Evolutionary conservation across 2,888 invertebrate species (phyloP).

Genomic region (Hipparchia semele): DNA sequence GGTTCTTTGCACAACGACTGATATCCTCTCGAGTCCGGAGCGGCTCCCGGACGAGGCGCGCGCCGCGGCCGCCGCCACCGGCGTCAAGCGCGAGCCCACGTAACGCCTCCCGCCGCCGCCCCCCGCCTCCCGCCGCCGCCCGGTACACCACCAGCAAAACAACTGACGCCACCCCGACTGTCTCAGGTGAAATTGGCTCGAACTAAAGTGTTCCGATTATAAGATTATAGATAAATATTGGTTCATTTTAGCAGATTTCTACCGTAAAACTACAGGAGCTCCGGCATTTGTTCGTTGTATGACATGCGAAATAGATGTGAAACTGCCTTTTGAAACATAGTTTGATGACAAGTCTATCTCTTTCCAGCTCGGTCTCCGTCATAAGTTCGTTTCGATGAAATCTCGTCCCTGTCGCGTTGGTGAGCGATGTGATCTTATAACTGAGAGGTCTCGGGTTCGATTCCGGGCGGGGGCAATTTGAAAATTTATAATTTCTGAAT

Average conservation of each 20-base stretch:
- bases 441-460: too few species aligned
- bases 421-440: too few species aligned
- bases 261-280: too few species aligned
- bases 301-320: too few species aligned
- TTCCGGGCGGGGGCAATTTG: too few species aligned
- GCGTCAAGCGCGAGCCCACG: constrained; percentile 72
- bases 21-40: constrained; percentile 94
- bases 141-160: not conserved
- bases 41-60: constrained; percentile 95
- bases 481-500: too few species aligned
- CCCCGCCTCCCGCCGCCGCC: not conserved
- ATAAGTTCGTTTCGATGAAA: too few species aligned
- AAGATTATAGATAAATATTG: not conserved
- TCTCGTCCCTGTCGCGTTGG: too few species aligned
- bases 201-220: not conserved
- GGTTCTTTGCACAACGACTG: constrained; percentile 95
- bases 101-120: constrained; percentile 46
- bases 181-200: not conserved
- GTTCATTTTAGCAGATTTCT: not conserved
- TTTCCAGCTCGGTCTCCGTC: too few species aligned
- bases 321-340: too few species aligned
- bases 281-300: too few species aligned
- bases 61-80: constrained; percentile 84
- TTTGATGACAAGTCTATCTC: too few species aligned
- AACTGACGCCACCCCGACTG: not conserved